Evolutionary conservation across 1,140 invertebrate genomes (phyloP).

Genomic region (Grapholita molesta): DNA sequence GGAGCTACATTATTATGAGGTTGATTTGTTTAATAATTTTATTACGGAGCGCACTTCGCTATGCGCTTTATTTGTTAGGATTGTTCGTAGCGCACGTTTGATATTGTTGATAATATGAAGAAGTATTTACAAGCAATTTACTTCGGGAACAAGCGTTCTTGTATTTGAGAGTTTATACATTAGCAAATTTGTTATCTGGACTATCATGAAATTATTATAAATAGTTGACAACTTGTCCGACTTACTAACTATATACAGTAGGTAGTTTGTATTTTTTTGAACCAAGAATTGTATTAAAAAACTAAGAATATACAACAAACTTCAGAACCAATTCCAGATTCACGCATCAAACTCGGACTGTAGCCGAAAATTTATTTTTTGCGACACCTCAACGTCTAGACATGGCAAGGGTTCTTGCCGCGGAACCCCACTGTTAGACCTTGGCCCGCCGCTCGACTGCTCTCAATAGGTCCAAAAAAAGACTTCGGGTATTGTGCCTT

Average conservation of each 20-base stretch:
- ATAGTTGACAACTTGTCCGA: too few relatives aligned
- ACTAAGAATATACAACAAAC: not conserved
- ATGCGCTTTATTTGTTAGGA: conserved; percentile 44
- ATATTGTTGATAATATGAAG: conserved; percentile 28
- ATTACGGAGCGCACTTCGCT: conserved; percentile 61
- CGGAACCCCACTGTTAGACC: conserved; percentile 50
- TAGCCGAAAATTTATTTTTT: conserved; percentile 23
- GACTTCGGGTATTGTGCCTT: conserved; percentile 24
- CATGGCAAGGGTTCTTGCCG: conserved; percentile 32
- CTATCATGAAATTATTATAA: too few relatives aligned
- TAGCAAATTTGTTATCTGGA: too few relatives aligned
- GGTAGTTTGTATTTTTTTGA: not conserved
- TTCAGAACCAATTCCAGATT: not conserved
- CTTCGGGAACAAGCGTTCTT: not conserved
- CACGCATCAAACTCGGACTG: not conserved
- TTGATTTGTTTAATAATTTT: conserved; percentile 77
- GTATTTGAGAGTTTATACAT: too few relatives aligned
- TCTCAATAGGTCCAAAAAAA: conserved; percentile 41
- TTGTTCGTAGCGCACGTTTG: conserved; percentile 30
- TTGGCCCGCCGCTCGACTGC: conserved; percentile 45
- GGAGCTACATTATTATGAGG: conserved; percentile 65
- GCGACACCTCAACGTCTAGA: conserved; percentile 28
- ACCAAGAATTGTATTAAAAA: not conserved
- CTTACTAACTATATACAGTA: too few relatives aligned
- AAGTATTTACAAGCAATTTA: conserved; percentile 2